Conservation (phyloP, 2,797 vertebrate genomes). For the Hipposideros larvatus region DNA sequence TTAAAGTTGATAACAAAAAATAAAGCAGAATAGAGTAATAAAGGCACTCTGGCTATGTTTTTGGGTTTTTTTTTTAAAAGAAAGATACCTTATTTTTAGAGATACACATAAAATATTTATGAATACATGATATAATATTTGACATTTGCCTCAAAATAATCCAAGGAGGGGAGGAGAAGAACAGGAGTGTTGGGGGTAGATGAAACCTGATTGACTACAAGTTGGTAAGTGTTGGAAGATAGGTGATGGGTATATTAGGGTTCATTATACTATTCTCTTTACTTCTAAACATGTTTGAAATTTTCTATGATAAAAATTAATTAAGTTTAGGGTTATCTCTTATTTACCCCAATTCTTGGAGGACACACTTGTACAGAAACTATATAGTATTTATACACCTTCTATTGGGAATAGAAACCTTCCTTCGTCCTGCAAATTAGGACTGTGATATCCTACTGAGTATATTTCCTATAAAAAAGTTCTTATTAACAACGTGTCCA, state of each 20-base stretch:
- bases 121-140: background rate
- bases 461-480: background rate
- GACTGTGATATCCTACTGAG: slow-evolving; percentile 17
- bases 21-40: background rate
- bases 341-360: background rate
- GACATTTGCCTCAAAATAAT: slow-evolving; percentile 41
- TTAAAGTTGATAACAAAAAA: slow-evolving; percentile 58
- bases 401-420: slow-evolving; percentile 25
- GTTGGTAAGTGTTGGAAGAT: background rate
- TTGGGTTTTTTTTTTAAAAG: background rate
- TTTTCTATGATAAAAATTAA: slow-evolving; percentile 47
- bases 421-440: background rate
- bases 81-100: background rate
- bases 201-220: background rate
- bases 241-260: background rate
- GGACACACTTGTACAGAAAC: background rate
- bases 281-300: background rate
- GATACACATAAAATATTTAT: slow-evolving; percentile 27
- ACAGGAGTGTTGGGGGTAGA: background rate
- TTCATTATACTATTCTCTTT: slow-evolving; percentile 4
- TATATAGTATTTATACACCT: background rate
- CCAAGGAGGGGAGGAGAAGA: background rate
- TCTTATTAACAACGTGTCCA: background rate
- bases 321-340: background rate
- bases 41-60: background rate